A percentile compares a stretch with the other conserved stretches of the same genome.
Evolutionary conservation across 2,888 invertebrate species (phyloP).

Genomic region (Leucophenga montana): DNA sequence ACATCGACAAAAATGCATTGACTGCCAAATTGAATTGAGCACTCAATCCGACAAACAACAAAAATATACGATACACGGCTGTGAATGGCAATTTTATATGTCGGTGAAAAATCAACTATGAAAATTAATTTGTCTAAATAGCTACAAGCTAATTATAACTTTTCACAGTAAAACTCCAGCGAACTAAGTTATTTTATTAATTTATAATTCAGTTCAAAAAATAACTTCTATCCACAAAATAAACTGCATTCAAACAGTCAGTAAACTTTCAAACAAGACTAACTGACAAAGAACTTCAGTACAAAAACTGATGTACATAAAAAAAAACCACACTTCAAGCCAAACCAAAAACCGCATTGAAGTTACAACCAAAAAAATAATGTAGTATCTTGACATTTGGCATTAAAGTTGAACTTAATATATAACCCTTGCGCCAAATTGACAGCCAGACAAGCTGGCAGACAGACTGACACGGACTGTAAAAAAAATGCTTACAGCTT

Average conservation of each 20-base stretch:
- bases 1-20: no score
- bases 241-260: not conserved
- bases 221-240: not conserved
- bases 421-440: slow-evolving; percentile 1
- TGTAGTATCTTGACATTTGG: slow-evolving; percentile 10
- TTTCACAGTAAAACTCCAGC: no score
- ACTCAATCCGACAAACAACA: no score
- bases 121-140: no score
- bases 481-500: not conserved
- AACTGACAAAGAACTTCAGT: not conserved
- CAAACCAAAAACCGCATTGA: slow-evolving; percentile 8
- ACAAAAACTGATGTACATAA: not conserved
- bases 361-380: not conserved
- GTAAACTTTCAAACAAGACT: not conserved
- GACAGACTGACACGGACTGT: not conserved
- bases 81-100: no score
- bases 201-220: not conserved
- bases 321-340: not conserved
- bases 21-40: no score
- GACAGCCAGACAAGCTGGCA: slow-evolving; percentile 15
- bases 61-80: no score
- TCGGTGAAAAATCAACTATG: no score
- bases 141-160: no score
- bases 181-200: no score
- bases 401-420: slow-evolving; percentile 21